Percentiles rank a stretch among this genome's conserved stretches.
Conservation (phyloP, 2,797 vertebrate species). For the Amniataba percoides region DNA sequence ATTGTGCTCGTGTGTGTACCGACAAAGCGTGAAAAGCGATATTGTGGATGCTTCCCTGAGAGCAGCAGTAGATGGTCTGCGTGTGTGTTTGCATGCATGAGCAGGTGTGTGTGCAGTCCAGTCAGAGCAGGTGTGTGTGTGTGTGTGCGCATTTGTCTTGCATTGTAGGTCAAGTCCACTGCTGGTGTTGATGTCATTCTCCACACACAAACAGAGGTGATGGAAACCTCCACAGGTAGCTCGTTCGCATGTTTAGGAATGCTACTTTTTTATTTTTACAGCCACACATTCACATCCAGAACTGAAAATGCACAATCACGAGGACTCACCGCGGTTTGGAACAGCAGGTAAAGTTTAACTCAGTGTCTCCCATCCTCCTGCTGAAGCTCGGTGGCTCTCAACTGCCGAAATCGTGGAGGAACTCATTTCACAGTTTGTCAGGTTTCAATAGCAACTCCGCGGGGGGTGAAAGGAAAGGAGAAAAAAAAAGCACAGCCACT, state of each 20-base stretch:
- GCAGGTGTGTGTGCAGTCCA: slow-evolving; percentile 6
- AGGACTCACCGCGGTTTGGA: slow-evolving; percentile 82
- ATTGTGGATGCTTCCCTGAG: slow-evolving; percentile 13
- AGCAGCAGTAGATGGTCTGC: slow-evolving; percentile 6
- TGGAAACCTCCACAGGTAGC: slow-evolving; percentile 26
- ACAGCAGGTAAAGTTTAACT: slow-evolving; percentile 78
- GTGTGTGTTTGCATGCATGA: neutral
- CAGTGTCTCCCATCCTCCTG: slow-evolving; percentile 76
- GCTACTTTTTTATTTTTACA: neutral
- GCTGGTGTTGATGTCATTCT: neutral
- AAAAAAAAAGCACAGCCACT: slow-evolving; percentile 5
- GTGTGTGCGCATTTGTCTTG: slow-evolving; percentile 11
- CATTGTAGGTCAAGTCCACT: slow-evolving; percentile 17
- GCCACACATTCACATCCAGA: neutral
- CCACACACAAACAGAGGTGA: neutral
- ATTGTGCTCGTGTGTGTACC: slow-evolving; percentile 47
- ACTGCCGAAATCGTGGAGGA: slow-evolving; percentile 32
- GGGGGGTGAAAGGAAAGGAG: neutral
- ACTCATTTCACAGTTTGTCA: slow-evolving; percentile 74
- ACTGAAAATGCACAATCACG: neutral
- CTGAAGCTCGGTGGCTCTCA: slow-evolving; percentile 53
- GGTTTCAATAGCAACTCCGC: slow-evolving; percentile 54
- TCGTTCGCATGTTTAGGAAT: neutral
- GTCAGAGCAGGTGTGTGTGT: slow-evolving; percentile 14
- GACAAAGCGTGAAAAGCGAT: slow-evolving; percentile 47